Conservation (phyloP, 2,888 invertebrate genomes). For the Philhelius pedissequus region DNA sequence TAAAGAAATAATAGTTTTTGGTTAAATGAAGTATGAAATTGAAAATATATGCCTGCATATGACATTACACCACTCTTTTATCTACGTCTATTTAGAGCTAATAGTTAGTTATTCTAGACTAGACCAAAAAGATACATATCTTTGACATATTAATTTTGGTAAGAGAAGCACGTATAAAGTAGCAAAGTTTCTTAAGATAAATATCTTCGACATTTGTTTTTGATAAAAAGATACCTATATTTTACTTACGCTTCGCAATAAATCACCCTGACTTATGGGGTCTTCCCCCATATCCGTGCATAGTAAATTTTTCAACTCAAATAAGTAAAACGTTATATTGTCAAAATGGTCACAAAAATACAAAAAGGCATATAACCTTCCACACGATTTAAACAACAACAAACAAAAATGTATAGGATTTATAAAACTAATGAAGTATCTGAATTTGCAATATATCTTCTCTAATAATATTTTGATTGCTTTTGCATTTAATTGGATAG, state of each 20-base stretch:
- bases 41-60: slow-evolving; percentile 47
- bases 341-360: slow-evolving; percentile 11
- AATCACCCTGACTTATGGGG: slow-evolving; percentile 38
- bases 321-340: neutral
- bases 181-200: neutral
- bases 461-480: slow-evolving; percentile 45
- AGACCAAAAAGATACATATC: slow-evolving; percentile 32
- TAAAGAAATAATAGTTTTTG: slow-evolving; percentile 34
- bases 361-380: neutral
- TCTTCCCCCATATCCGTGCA: neutral
- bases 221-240: neutral
- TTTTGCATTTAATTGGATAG: slow-evolving; percentile 57
- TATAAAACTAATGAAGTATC: neutral
- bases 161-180: neutral
- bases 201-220: slow-evolving; percentile 5
- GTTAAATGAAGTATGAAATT: slow-evolving; percentile 68
- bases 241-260: slow-evolving; percentile 7
- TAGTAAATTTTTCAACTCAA: neutral
- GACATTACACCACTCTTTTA: neutral
- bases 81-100: no score
- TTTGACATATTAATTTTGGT: neutral
- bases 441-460: neutral
- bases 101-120: neutral
- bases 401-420: neutral
- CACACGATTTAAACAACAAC: neutral